Conservation (phyloP, 92 coral and sea anemone genomes). For the Zoanthus sociatus region DNA sequence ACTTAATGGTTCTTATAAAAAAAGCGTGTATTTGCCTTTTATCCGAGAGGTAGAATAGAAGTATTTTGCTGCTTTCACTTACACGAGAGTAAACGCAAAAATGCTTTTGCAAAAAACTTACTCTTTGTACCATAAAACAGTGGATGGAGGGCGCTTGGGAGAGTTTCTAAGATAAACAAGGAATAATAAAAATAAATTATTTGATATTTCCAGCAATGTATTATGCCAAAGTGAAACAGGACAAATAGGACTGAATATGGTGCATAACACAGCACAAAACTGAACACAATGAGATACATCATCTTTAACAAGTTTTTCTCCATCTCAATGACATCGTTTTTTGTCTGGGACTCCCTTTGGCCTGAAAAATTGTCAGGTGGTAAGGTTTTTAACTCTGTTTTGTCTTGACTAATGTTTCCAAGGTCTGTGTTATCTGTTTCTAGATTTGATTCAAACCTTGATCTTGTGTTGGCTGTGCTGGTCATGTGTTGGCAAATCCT, state of each 20-base stretch:
- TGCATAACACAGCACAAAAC: constrained; percentile 53
- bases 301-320: constrained; percentile 57
- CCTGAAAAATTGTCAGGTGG: neutral
- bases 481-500: constrained; percentile 52
- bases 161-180: neutral
- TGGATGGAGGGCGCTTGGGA: constrained; percentile 71
- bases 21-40: no score
- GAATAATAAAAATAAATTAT: neutral
- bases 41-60: no score
- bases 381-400: neutral
- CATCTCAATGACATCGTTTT: constrained; percentile 15
- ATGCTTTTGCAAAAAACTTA: constrained; percentile 62
- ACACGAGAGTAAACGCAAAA: constrained; percentile 48
- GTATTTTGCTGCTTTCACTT: neutral
- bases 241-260: constrained; percentile 57
- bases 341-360: neutral
- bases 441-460: constrained; percentile 1
- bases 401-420: neutral
- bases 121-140: constrained; percentile 63
- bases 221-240: neutral
- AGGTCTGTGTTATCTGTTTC: neutral
- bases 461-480: constrained; percentile 6
- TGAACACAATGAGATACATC: constrained; percentile 49
- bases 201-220: neutral
- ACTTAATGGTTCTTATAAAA: no score